phyloP scores from a whole-genome alignment of 1,140 invertebrate genomes.

The Drosophila lacteicornis region DNA sequence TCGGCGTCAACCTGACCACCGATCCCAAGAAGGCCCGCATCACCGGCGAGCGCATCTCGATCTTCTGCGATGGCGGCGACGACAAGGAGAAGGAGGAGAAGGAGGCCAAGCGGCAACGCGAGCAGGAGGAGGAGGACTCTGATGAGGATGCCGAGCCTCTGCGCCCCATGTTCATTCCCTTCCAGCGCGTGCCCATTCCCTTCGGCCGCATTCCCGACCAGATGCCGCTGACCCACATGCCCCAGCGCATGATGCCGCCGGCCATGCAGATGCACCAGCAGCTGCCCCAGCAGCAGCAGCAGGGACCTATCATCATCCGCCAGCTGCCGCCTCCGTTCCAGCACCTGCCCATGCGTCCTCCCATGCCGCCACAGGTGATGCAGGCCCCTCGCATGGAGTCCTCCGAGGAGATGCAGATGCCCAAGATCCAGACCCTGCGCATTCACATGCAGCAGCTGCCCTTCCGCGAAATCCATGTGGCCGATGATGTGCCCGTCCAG shows the following conservation, averaged over 20 bases:
- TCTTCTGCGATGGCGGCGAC: slow-evolving; percentile 92
- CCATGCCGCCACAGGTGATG: slow-evolving; percentile 84
- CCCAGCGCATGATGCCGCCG: slow-evolving; percentile 83
- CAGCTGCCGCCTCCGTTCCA: slow-evolving; percentile 82
- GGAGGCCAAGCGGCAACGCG: slow-evolving; percentile 66
- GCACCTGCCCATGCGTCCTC: slow-evolving; percentile 83
- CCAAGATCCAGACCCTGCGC: slow-evolving; percentile 78
- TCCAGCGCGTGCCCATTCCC: slow-evolving; percentile 83
- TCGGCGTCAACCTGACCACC: slow-evolving; percentile 89
- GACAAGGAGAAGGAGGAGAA: slow-evolving; percentile 54
- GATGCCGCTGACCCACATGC: slow-evolving; percentile 84
- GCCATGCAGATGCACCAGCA: slow-evolving; percentile 74
- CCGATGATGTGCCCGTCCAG: slow-evolving; percentile 79
- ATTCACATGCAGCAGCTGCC: slow-evolving; percentile 84
- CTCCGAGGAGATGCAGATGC: slow-evolving; percentile 65
- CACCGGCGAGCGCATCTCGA: slow-evolving; percentile 93
- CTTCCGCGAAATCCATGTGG: slow-evolving; percentile 77
- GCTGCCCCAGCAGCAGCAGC: slow-evolving; percentile 59
- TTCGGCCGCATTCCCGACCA: slow-evolving; percentile 83
- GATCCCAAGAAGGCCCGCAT: slow-evolving; percentile 90
- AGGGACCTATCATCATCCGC: slow-evolving; percentile 70
- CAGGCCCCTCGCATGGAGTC: slow-evolving; percentile 83
- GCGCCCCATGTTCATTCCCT: slow-evolving; percentile 82
- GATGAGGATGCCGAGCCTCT: slow-evolving; percentile 77
- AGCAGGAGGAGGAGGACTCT: slow-evolving; percentile 72